Percentiles rank a stretch among this genome's conserved stretches.
Evolutionary conservation across 2,113 vertebrate species (phyloP).

Genomic region (Lepidothrix coronata): DNA sequence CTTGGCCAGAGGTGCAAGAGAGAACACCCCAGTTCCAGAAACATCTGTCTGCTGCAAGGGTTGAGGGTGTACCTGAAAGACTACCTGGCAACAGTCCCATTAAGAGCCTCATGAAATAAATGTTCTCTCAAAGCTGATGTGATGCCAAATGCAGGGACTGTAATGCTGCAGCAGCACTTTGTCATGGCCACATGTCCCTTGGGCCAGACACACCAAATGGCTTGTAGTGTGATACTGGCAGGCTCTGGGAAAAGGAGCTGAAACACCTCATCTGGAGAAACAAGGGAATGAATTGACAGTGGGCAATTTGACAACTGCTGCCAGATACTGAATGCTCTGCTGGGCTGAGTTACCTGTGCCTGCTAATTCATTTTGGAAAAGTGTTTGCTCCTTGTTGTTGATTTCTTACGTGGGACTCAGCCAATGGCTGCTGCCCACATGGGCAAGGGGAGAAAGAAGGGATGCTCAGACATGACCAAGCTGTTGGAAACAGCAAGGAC

Average conservation of each 20-base stretch:
- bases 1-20: background rate
- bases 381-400: background rate
- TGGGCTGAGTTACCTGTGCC: background rate
- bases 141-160: background rate
- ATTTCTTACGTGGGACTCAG: background rate
- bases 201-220: background rate
- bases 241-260: background rate
- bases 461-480: background rate
- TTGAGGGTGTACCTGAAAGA: background rate
- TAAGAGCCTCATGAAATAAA: background rate
- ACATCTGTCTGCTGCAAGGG: background rate
- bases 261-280: background rate
- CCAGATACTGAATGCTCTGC: background rate
- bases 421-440: background rate
- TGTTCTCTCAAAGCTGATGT: background rate
- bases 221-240: background rate
- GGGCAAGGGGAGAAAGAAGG: background rate
- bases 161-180: background rate
- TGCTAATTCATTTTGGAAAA: background rate
- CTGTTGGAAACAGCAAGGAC: background rate
- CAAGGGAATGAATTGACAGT: background rate
- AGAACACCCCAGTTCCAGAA: background rate
- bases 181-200: background rate
- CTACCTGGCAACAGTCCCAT: background rate
- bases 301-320: background rate